Conservation (phyloP, 2,113 vertebrate genomes). For the Pleuronectes platessa region DNA sequence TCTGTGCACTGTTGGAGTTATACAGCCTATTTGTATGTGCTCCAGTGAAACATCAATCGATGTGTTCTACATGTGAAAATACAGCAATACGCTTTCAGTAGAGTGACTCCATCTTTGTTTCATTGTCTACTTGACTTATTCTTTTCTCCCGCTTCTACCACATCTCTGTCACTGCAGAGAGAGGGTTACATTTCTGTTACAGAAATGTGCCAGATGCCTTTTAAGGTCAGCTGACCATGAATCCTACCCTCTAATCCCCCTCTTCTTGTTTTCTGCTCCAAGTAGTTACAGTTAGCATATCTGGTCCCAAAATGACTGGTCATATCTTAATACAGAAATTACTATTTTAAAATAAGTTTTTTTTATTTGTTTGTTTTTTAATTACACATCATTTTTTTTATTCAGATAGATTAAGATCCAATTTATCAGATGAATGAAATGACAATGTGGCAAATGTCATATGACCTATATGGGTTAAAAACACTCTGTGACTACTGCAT, state of each 20-base stretch:
- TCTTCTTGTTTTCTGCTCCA: background rate
- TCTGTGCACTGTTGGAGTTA: slow-evolving; percentile 7
- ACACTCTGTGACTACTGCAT: slow-evolving; percentile 24
- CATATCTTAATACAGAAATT: background rate
- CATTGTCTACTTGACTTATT: slow-evolving; percentile 1
- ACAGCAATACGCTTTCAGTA: slow-evolving; percentile 43
- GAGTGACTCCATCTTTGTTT: slow-evolving; percentile 18
- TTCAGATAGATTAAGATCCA: no score
- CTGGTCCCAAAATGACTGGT: background rate
- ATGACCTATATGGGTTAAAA: background rate
- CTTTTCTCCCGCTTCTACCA: background rate
- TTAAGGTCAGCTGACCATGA: slow-evolving; percentile 49
- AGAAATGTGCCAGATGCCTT: slow-evolving; percentile 61
- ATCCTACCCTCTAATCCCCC: background rate
- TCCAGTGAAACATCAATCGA: slow-evolving; percentile 39
- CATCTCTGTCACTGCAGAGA: slow-evolving; percentile 9
- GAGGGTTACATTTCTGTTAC: slow-evolving; percentile 26
- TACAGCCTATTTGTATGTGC: slow-evolving; percentile 21
- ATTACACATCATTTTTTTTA: no score
- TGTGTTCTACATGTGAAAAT: slow-evolving; percentile 60
- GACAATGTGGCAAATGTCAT: background rate
- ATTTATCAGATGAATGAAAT: no score
- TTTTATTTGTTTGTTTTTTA: no score
- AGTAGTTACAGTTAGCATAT: background rate
- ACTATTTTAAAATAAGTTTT: no score